Percentiles rank a stretch among this genome's conserved stretches.
These are phyloP conservation scores for Darevskia mixta DNA, from an alignment of 2,797 vertebrate species.

Conservation along the genomic window DNA sequence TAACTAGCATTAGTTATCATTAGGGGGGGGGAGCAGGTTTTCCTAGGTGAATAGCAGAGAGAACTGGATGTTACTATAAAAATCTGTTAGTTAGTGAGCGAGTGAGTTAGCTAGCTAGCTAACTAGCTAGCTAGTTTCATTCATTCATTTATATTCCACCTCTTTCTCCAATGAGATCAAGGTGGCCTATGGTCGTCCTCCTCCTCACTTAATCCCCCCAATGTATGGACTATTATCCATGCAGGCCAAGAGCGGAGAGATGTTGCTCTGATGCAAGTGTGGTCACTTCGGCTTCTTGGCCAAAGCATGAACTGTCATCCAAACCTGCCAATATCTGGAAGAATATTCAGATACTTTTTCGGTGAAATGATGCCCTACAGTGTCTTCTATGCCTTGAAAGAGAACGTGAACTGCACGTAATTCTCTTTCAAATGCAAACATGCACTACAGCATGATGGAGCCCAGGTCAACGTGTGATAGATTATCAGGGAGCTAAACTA, in stretches of 20 bases:
- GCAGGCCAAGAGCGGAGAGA: background rate
- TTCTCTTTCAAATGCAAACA: slow-evolving; percentile 18
- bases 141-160: too few relatives aligned
- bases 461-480: background rate
- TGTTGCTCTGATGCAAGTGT: background rate
- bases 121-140: too few relatives aligned
- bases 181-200: too few relatives aligned
- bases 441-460: background rate
- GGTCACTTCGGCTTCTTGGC: background rate
- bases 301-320: background rate
- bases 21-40: background rate
- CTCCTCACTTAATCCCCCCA: too few relatives aligned
- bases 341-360: background rate
- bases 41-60: slow-evolving; percentile 11
- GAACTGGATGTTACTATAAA: background rate
- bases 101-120: too few relatives aligned
- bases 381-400: background rate
- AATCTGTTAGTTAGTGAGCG: too few relatives aligned
- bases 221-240: background rate
- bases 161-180: too few relatives aligned
- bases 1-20: background rate
- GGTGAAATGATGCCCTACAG: background rate
- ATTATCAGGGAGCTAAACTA: slow-evolving; percentile 14
- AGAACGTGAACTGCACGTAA: background rate
- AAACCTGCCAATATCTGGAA: background rate